Evolutionary conservation across 1,140 invertebrate genomes (phyloP).

Genomic region (Ctenoplectra terminalis): DNA sequence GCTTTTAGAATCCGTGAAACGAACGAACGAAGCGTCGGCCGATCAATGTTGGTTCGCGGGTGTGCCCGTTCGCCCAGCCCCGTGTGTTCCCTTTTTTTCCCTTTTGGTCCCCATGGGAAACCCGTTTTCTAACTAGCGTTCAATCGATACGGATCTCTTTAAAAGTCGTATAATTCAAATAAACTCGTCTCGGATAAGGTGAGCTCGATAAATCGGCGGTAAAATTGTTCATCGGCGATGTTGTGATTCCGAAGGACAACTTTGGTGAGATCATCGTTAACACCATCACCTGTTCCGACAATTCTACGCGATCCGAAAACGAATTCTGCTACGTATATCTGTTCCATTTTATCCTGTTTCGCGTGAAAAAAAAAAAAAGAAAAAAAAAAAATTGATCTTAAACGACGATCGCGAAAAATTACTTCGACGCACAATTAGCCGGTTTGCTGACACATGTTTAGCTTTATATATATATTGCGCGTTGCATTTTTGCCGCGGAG

Average conservation of each 20-base stretch:
- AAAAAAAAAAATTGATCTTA: neutral
- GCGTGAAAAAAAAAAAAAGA: neutral
- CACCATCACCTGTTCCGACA: slow-evolving; percentile 52
- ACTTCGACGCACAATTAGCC: neutral
- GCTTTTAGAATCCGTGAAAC: neutral
- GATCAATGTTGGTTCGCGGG: slow-evolving; percentile 76
- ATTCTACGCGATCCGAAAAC: slow-evolving; percentile 1
- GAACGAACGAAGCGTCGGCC: slow-evolving; percentile 55
- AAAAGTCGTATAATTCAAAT: no score
- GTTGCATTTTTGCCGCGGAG: slow-evolving; percentile 27
- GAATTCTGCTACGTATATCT: neutral
- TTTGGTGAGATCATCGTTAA: slow-evolving; percentile 72
- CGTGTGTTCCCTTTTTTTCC: slow-evolving; percentile 38
- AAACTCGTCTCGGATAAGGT: neutral
- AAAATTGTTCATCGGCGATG: slow-evolving; percentile 33
- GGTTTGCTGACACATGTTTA: slow-evolving; percentile 31
- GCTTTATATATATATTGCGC: slow-evolving; percentile 17
- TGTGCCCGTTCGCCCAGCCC: slow-evolving; percentile 71
- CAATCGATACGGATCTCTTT: slow-evolving; percentile 12
- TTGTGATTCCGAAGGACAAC: slow-evolving; percentile 67
- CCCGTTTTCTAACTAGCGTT: neutral
- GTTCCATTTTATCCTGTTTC: neutral
- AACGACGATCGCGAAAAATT: neutral
- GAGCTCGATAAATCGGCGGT: neutral
- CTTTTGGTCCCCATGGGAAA: slow-evolving; percentile 24